These are phyloP conservation scores for Zygogramma bicolorata DNA, from an alignment of 2,888 invertebrate genomes.

Conservation along the genomic window DNA sequence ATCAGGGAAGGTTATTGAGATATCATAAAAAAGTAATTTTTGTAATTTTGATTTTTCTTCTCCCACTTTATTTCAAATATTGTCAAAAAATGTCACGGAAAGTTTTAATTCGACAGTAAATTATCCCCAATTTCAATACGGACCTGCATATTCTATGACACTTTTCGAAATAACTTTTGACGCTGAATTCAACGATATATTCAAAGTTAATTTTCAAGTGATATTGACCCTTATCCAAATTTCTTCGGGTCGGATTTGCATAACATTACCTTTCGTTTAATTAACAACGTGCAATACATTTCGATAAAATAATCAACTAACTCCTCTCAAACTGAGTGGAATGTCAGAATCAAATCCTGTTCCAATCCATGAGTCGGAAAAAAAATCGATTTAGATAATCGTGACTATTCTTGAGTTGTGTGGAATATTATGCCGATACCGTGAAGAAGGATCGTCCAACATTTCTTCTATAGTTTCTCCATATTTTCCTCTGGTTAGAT, in stretches of 20 bases:
- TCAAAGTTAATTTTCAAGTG: not conserved
- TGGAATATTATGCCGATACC: too few relatives aligned
- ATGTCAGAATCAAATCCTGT: not conserved
- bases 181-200: not conserved
- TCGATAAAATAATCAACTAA: constrained; percentile 5
- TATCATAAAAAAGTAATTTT: too few relatives aligned
- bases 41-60: too few relatives aligned
- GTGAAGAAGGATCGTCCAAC: too few relatives aligned
- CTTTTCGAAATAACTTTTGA: not conserved
- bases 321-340: not conserved
- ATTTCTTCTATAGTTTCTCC: too few relatives aligned
- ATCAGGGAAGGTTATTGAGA: too few relatives aligned
- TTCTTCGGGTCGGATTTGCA: not conserved
- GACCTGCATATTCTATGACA: not conserved
- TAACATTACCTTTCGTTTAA: constrained; percentile 1
- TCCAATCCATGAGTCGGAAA: not conserved
- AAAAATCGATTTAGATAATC: too few relatives aligned
- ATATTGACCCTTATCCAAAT: constrained; percentile 2
- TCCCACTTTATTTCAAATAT: too few relatives aligned
- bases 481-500: too few relatives aligned
- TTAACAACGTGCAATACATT: constrained; percentile 6
- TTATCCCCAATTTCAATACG: not conserved
- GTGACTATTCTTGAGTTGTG: too few relatives aligned
- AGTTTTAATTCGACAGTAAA: not conserved
- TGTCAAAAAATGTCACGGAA: too few relatives aligned